Base-by-base conservation (phyloP, 2,888 invertebrate genomes). In the Lordiphosa andalusiaca region DNA sequence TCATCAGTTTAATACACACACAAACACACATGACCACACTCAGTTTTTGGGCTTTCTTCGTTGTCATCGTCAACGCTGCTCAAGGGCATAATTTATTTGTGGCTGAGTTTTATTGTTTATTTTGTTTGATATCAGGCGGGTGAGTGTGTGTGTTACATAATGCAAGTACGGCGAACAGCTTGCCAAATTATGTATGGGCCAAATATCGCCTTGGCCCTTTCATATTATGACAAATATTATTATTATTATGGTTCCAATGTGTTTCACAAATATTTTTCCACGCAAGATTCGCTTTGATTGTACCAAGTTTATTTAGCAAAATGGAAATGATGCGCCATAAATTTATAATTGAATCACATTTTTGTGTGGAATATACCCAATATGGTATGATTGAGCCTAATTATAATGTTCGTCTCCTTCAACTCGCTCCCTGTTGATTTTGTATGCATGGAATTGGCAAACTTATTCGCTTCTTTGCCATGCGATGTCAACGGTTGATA, bases 41-140 rank as follows among this genome's bases (percentile, higher is more conserved):
- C 38, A 44, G 33, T 39, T 39, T 46, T 40, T 40, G 41, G 50
- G 54, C 21, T 38, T 33, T 46, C 42, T 35, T 13, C 47, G 55
- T 50, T 54, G 41, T 48, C 56, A 50, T 50, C 54, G 44, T 44
- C 64, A 49, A 54, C 19, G 39, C 60, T 58, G 76, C 85, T 86
- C 80, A 80, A 82, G 82, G 83, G 74, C 74, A 80, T 74, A 77
- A 85, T 85, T 86, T 71, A 76, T 77, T 68, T 73, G 73, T 67
- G 81, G 67, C 84, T 80, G 85, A 73, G 72, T 84, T 85, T 85
- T 85, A 85, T 85, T 85, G 85, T 84, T 81, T 80, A 77, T 80
- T 77, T 75, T 78, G 62, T 61, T 72, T 70, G 74, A 76, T 80
- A 71, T 71, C 53, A 73, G 58, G 60, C 60, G 58, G 52, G 59